These are phyloP conservation scores for Troides aeacus DNA, from an alignment of 2,888 invertebrate genomes.

Conservation along the genomic window DNA sequence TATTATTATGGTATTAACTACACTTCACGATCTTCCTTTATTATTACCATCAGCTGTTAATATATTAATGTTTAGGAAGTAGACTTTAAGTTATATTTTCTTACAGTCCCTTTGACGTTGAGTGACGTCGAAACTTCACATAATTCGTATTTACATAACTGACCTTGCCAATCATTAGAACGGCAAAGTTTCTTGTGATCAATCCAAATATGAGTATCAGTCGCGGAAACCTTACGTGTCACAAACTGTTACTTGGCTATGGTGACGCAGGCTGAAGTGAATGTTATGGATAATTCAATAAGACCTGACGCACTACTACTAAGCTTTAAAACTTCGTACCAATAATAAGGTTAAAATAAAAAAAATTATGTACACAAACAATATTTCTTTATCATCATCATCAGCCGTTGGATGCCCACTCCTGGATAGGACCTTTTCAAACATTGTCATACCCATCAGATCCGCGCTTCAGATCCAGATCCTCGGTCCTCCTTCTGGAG, in stretches of 20 bases:
- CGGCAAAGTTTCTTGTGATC: slow-evolving; percentile 5
- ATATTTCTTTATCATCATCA: too few relatives aligned
- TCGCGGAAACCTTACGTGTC: slow-evolving; percentile 17
- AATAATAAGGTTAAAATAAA: too few relatives aligned
- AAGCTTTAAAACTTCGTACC: neutral
- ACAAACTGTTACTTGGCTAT: slow-evolving; percentile 2
- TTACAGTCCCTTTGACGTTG: neutral
- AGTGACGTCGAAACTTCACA: neutral
- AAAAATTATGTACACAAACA: too few relatives aligned
- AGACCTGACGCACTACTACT: neutral
- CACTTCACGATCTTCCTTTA: too few relatives aligned
- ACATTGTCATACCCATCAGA: too few relatives aligned
- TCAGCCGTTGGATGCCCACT: too few relatives aligned
- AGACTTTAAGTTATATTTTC: neutral
- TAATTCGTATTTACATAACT: slow-evolving; percentile 1
- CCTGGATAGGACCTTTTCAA: too few relatives aligned
- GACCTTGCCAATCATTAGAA: slow-evolving; percentile 10
- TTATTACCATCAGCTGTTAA: too few relatives aligned
- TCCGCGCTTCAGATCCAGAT: too few relatives aligned
- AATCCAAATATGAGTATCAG: slow-evolving; percentile 9
- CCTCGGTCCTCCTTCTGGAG: too few relatives aligned
- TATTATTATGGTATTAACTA: too few relatives aligned
- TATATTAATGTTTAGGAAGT: neutral
- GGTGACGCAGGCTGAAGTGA: neutral
- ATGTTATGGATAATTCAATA: neutral